These are phyloP conservation scores for Quiscalus mexicanus DNA, from an alignment of 2,113 vertebrate species.

Conservation along the genomic window DNA sequence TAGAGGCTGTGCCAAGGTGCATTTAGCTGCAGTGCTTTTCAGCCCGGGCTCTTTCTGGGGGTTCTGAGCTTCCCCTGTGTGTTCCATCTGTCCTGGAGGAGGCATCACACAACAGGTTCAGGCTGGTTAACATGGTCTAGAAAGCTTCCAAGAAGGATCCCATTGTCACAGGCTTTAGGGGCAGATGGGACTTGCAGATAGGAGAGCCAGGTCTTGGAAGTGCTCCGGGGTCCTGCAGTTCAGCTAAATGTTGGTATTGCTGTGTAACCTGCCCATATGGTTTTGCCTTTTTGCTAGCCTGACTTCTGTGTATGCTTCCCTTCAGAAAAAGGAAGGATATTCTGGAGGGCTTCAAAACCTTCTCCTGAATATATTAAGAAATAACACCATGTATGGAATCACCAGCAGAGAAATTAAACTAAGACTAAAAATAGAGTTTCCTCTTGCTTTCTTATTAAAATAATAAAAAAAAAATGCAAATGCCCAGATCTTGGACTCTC, in stretches of 20 bases:
- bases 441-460: neutral
- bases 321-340: neutral
- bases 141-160: neutral
- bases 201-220: constrained; percentile 30
- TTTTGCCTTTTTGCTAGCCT: neutral
- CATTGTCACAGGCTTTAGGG: neutral
- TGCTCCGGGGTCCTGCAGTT: neutral
- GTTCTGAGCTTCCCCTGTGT: neutral
- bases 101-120: neutral
- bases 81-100: constrained; percentile 31
- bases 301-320: neutral
- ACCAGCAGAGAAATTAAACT: neutral
- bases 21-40: neutral
- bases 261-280: neutral
- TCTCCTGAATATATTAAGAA: constrained; percentile 1
- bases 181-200: constrained; percentile 7
- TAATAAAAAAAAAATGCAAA: neutral
- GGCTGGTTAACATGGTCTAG: neutral
- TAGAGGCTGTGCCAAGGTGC: neutral
- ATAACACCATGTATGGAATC: neutral
- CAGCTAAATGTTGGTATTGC: neutral
- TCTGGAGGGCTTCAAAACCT: neutral
- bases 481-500: neutral
- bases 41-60: neutral
- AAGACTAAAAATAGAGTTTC: neutral